phyloP scores from a whole-genome alignment of 2,888 invertebrate genomes.

The Noctua janthe region DNA sequence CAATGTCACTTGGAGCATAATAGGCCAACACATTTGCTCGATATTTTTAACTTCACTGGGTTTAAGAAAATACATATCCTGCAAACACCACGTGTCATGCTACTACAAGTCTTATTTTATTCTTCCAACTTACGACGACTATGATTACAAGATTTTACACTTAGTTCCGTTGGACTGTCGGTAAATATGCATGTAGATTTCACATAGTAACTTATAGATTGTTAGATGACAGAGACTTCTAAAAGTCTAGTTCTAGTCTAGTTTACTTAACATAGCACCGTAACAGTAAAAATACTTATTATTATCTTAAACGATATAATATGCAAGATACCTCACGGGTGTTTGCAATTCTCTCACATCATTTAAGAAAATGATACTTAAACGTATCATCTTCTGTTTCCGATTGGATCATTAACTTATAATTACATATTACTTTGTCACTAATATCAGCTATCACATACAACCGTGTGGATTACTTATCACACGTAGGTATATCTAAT shows the following conservation, averaged over 20 bases:
- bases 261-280: conserved; percentile 17
- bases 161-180: background rate
- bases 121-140: background rate
- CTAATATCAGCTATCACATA: conserved; percentile 43
- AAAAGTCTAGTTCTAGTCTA: conserved; percentile 23
- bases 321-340: conserved; percentile 2
- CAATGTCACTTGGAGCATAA: background rate
- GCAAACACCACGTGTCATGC: background rate
- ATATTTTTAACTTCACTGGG: background rate
- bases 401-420: conserved; percentile 16
- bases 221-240: conserved; percentile 7
- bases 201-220: conserved; percentile 6
- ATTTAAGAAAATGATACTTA: conserved; percentile 26
- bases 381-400: conserved; percentile 38
- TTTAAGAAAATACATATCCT: conserved; percentile 12
- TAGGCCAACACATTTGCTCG: background rate
- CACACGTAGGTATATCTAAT: conserved; percentile 34
- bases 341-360: background rate
- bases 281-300: conserved; percentile 23
- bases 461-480: conserved; percentile 34
- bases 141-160: background rate
- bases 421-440: conserved; percentile 16
- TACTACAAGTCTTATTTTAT: background rate
- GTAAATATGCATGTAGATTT: conserved; percentile 8
- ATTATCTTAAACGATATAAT: conserved; percentile 13